Evolutionary conservation across 2,888 invertebrate species (phyloP), one percentile per base, ranked within the genome.

Genomic region (Bembecia ichneumoniformis): DNA sequence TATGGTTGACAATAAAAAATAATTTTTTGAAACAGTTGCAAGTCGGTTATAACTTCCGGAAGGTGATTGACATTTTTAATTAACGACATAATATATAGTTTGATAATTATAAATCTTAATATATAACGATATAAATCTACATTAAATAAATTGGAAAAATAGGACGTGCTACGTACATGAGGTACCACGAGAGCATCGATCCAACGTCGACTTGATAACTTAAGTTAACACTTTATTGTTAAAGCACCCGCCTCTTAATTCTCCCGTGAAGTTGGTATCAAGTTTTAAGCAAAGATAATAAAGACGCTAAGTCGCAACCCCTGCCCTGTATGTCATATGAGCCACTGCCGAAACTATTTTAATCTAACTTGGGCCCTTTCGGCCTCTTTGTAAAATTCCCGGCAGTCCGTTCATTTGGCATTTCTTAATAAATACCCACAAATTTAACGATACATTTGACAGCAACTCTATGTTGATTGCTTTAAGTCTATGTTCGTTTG

Each of bases 351-450:
- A 62, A 80, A 80, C 80, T 78, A 79, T 79, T 80, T 79, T 80
- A 79, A 80, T 80, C 74, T 75, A 78, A 78, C 66, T 77, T 76
- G 54, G 59, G 58, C 63, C 71, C 66, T 68, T 64, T 63, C 56
- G 57, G 62, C 63, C 63, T 62, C 63, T 71, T 72, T 71, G 72
- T 70, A 71, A 75, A 75, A 74, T 74, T 73, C 67, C 63, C 63
- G 58, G 64, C 59, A 68, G 62, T 47, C 49, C 51, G 47, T 49
- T 70, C 67, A 68, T 70, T 73, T 73, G 68, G 63, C 69, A 66
- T 69, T 75, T 73, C 73, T 77, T 78, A 76, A 76, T 77, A 78
- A 75, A 71, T 75, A 71, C 66, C 61, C 55, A 57, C 62, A 60
- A 62, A 60, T 49, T 59, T 13, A 17, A 40, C 16, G 40, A 46